Evolutionary conservation across 2,888 invertebrate species (phyloP).

Genomic region (Melanargia galathea): DNA sequence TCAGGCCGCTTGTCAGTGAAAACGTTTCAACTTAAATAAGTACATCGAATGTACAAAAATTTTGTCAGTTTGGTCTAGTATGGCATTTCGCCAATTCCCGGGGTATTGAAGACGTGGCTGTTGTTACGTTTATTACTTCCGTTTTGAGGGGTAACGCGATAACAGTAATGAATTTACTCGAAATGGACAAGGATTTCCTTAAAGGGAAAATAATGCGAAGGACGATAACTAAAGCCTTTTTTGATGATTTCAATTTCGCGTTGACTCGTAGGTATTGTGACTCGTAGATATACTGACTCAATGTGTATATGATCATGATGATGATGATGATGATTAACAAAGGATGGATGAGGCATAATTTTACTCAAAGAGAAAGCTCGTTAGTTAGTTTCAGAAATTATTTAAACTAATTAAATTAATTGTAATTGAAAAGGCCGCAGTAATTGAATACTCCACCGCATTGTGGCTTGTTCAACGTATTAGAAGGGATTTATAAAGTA

Average conservation of each 20-base stretch:
- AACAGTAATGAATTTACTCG: slow-evolving; percentile 19
- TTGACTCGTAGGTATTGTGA: too few species aligned
- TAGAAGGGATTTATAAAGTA: neutral
- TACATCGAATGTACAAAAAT: slow-evolving; percentile 33
- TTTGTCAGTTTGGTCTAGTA: slow-evolving; percentile 24
- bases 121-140: slow-evolving; percentile 30
- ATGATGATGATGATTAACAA: too few species aligned
- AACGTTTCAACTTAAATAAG: neutral
- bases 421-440: neutral
- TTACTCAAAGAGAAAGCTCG: too few species aligned
- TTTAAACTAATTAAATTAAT: neutral
- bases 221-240: neutral
- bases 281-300: too few species aligned
- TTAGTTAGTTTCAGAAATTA: neutral
- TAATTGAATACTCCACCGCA: neutral
- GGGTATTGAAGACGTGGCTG: slow-evolving; percentile 29
- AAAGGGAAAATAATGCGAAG: neutral
- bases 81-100: slow-evolving; percentile 32
- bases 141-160: slow-evolving; percentile 21
- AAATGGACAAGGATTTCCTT: slow-evolving; percentile 11
- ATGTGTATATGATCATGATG: too few species aligned
- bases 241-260: neutral
- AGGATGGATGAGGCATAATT: neutral
- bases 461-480: neutral
- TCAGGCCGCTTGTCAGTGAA: too few species aligned